Evolutionary conservation across 1,140 invertebrate species (phyloP), one percentile per base, ranked within the genome.

Genomic region (Trachymyrmex septentrionalis): DNA sequence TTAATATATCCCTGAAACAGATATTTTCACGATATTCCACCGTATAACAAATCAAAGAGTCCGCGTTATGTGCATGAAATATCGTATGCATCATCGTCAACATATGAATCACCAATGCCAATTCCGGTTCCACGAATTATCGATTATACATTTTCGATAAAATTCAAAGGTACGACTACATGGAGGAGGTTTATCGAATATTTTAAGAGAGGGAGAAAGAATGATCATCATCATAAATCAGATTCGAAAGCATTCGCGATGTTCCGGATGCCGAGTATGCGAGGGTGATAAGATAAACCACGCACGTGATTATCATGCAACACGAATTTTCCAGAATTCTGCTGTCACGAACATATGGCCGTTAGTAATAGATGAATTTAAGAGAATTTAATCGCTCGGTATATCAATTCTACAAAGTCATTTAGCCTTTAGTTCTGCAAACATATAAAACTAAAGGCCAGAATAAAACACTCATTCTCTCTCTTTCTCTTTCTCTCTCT

Each of bases 261-360:
- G 63, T 78, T 30, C 71, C 72, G 57, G 77, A 81, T 73, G 12
- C 34, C 71, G 55, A 55, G 77, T 71, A 81, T 53, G 53, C 50
- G 66, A 78, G 34, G 6, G 24, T 78, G 88, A 90, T 90, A 89
- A 90, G 88, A 90, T 90, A 90, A 84, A 89, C 77, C 63, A 50
- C 82, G 86, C 86, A 73, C 86, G 88, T 86, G 85, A 90, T 90
- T 72, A 87, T 87, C 87, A 76, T 77, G 64, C 66, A 63, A 63
- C 77, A 73, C 66, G 67, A 66, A 75, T 89, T 87, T 89, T 88
- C 63, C 53, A 57, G 53, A 61, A 84, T 84, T 59, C 61, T 72
- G 30, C 53, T 87, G 86, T 78, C 86, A 73, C 64, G 72, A 89
- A 85, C 88, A 87, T 90, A 87, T 89, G 88, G 87, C 87, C 55